Evolutionary conservation across 2,113 vertebrate genomes (phyloP), one percentile per base, ranked within the genome.

Genomic region (Saccopteryx bilineata): DNA sequence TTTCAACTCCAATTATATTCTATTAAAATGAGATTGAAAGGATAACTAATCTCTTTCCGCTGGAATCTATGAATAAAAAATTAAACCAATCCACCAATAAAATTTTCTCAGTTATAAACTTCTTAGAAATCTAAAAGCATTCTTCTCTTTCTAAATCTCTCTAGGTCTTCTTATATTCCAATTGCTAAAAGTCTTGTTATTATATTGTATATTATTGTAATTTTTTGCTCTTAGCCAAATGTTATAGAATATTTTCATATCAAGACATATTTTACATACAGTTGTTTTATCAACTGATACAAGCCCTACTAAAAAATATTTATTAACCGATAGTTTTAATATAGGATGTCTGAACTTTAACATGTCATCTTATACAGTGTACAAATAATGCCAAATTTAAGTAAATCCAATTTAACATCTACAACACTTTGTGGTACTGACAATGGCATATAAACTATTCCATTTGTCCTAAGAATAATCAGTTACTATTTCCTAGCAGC

Each of bases 1-100:
- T 74, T 90, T 28, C 28, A 85, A 61, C 31, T 92, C 33, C 14
- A 95, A 88, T 80, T 93, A 82, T 65, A 76, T 94, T 86, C 75
- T 24, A 69, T 82, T 86, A 31, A 90, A 28, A 93, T 39, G n/a
- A 52, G n/a, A 85, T 31, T 81, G 54, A 80, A 66, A 52, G 9
- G 54, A 74, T 76, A 69, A 81, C 87, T 50, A 50, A 52, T 46
- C 24, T 87, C 56, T 93, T 81, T 87, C 39, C 72, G 12, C 14
- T 78, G 60, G 18, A 72, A 92, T 87, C 24, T 14, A 79, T 60
- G 28, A 96, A 65, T 71, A 90, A 90, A 88, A 89, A 94, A 69
- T 75, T 79, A 76, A 81, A 81, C 12, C 12, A 58, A 86, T 7
- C 33, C 26, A 75, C 68, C 1, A 94, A 86, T 39, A 85, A 69